These are phyloP conservation scores for Lamellibrachia luymesi DNA, from an alignment of 1,140 invertebrate species.

Conservation along the genomic window DNA sequence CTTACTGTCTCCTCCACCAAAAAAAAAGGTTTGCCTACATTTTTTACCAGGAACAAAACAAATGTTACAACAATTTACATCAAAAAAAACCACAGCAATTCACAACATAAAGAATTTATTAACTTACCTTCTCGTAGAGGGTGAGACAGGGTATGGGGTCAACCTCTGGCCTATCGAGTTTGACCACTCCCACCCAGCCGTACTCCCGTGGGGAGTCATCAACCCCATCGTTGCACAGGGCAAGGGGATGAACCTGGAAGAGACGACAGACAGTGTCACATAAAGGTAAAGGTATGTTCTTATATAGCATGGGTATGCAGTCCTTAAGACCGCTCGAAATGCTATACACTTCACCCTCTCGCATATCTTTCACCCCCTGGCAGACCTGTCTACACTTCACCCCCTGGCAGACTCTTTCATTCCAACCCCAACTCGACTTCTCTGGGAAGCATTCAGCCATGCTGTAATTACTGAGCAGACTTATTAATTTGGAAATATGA, in stretches of 20 bases:
- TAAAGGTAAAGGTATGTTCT: background rate
- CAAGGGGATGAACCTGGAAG: conserved; percentile 50
- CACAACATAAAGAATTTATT: background rate
- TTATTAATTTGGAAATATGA: background rate
- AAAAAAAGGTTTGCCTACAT: no score
- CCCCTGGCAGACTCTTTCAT: background rate
- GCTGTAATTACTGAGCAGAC: background rate
- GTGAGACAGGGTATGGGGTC: conserved; percentile 40
- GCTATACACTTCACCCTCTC: background rate
- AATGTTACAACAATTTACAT: no score
- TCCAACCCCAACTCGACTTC: background rate
- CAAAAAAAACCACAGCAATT: background rate
- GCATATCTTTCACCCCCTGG: background rate
- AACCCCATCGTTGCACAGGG: conserved; percentile 44
- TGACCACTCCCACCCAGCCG: conserved; percentile 50
- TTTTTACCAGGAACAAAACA: no score
- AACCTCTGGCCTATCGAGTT: conserved; percentile 40
- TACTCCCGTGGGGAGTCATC: conserved; percentile 39
- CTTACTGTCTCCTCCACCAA: no score
- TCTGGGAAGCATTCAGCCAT: background rate
- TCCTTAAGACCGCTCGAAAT: background rate
- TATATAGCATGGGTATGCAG: background rate
- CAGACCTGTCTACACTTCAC: background rate
- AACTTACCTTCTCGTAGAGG: conserved; percentile 45
- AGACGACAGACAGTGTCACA: conserved; percentile 10